These are phyloP conservation scores for Sciurus carolinensis DNA, from an alignment of 2,797 vertebrate species.

Conservation along the genomic window DNA sequence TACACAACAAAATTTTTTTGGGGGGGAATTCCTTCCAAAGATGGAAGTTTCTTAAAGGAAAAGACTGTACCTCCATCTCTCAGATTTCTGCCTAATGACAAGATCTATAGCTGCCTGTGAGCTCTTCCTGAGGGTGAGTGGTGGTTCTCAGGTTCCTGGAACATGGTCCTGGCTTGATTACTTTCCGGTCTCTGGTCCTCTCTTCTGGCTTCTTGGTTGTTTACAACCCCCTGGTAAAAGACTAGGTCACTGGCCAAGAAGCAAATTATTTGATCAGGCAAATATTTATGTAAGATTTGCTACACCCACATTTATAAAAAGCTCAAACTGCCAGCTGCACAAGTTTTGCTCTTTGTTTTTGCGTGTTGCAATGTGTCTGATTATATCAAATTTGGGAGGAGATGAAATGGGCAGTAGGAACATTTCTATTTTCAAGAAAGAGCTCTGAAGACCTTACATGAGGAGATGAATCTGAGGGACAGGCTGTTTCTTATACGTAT, in stretches of 20 bases:
- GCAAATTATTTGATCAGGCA: not conserved
- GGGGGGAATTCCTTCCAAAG: not conserved
- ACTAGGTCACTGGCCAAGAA: not conserved
- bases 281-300: conserved; percentile 15
- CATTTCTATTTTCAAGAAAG: not conserved
- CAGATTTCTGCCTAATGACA: not conserved
- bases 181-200: not conserved
- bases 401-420: not conserved
- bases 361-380: not conserved
- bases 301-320: not conserved
- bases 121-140: not conserved
- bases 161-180: not conserved
- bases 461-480: not conserved
- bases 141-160: too few relatives aligned
- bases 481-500: not conserved
- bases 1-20: not conserved
- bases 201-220: not conserved
- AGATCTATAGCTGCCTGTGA: not conserved
- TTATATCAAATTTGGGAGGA: not conserved
- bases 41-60: conserved; percentile 35
- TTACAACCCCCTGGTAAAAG: not conserved
- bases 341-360: not conserved
- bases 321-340: not conserved
- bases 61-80: not conserved
- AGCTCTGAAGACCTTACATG: not conserved